Percentiles rank a stretch among this genome's conserved stretches.
Conservation (phyloP, 2,888 invertebrate genomes). For the Torymus auratus region DNA sequence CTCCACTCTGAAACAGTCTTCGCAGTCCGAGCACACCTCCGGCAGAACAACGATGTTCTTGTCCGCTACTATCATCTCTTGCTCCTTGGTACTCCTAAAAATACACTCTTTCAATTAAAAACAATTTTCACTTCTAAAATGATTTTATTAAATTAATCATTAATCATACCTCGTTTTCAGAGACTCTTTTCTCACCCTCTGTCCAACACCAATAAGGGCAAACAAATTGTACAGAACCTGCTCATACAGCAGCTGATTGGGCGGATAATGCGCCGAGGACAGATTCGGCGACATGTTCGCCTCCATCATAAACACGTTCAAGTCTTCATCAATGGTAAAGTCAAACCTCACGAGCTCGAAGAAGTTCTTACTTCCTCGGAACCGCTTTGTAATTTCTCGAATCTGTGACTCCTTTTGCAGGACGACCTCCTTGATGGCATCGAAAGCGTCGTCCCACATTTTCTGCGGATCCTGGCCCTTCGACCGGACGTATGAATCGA, state of each 20-base stretch:
- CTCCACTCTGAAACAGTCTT: slow-evolving; percentile 81
- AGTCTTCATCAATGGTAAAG: slow-evolving; percentile 90
- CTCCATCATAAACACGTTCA: slow-evolving; percentile 93
- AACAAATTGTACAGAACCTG: slow-evolving; percentile 93
- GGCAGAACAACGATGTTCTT: slow-evolving; percentile 89
- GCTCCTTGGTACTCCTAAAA: slow-evolving; percentile 72
- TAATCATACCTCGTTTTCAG: slow-evolving; percentile 74
- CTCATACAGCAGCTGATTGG: slow-evolving; percentile 92
- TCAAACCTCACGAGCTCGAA: slow-evolving; percentile 98
- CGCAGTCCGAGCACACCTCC: slow-evolving; percentile 81
- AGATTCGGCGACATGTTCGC: slow-evolving; percentile 99
- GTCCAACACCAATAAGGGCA: slow-evolving; percentile 86
- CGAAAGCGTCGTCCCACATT: slow-evolving; percentile 89
- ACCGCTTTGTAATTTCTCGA: slow-evolving; percentile 79
- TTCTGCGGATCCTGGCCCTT: slow-evolving; percentile 83
- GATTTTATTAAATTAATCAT: neutral
- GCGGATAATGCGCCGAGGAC: slow-evolving; percentile 94
- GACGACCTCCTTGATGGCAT: slow-evolving; percentile 85
- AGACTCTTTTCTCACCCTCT: slow-evolving; percentile 76
- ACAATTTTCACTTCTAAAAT: neutral
- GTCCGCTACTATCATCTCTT: slow-evolving; percentile 84
- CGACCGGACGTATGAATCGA: slow-evolving; percentile 85
- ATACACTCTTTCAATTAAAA: neutral
- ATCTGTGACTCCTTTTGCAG: slow-evolving; percentile 86
- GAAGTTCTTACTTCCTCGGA: slow-evolving; percentile 80